Evolutionary conservation across 2,113 vertebrate genomes (phyloP), one percentile per base, ranked within the genome.

Genomic region (Esox niger): DNA sequence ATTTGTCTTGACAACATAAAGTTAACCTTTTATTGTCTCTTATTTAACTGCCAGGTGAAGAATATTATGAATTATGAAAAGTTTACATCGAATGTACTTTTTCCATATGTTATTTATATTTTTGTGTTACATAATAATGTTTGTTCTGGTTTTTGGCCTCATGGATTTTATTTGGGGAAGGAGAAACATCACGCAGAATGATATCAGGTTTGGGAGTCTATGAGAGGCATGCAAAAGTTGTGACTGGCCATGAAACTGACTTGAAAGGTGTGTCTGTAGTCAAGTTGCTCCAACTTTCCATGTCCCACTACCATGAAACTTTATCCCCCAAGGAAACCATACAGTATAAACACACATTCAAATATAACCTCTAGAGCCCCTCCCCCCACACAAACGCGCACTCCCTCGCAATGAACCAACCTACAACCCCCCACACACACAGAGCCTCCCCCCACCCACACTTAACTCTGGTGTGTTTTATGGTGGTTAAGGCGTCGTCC

Each of bases 371-470:
- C 73, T 65, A 43, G 60, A 73, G 73, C 74, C 76, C 13, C 38
- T n/a, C 38, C 38, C 13, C 13, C 38, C 38, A 43, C 38, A 69
- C 63, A 70, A 66, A 76, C 27, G 60, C 63, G 76, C 71, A 70
- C 7, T 76, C 26, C 78, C 68, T 82, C 68, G 73, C 61, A 59
- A 65, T 56, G 29, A 74, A n/a, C n/a, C n/a, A n/a, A n/a, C n/a
- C n/a, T n/a, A n/a, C n/a, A n/a, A n/a, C n/a, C n/a, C n/a, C n/a
- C n/a, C n/a, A 46, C 60, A 68, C 79, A 35, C 80, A 76, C 71
- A 79, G 74, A 77, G 78, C 75, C 76, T 80, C 3, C 67, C 71
- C 73, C 46, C 79, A 35, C 56, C 66, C 60, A 83, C 78, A 67
- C 78, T 60, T 75, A 65, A 17, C 20, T 61, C 69, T 43, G 35